Percentiles rank a stretch among this genome's conserved stretches.
Evolutionary conservation across 2,113 vertebrate species (phyloP).

Genomic region (Heterocephalus glaber): DNA sequence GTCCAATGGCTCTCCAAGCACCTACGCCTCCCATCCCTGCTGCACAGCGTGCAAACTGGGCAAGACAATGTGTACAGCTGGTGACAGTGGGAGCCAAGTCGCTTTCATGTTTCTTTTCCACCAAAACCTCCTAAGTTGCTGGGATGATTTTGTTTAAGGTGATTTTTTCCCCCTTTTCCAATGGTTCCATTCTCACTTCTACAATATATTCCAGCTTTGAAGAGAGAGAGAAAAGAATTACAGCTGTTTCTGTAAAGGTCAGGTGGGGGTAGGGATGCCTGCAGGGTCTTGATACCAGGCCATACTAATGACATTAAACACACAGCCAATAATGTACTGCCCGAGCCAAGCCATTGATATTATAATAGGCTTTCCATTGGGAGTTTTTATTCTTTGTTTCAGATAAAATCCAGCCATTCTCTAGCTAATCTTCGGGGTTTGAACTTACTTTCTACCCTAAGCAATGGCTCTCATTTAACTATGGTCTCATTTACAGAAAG

Average conservation of each 20-base stretch:
- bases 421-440: background rate
- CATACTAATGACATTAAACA: background rate
- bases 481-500: background rate
- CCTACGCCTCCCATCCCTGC: background rate
- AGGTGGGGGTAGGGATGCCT: rapidly evolving
- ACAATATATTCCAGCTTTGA: background rate
- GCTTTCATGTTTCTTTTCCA: background rate
- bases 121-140: conserved; percentile 35
- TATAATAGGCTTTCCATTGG: background rate
- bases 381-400: background rate
- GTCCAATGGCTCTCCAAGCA: background rate
- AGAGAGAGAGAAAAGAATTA: background rate
- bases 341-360: background rate
- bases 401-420: background rate
- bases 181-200: rapidly evolving
- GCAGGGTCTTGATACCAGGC: background rate
- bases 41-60: background rate
- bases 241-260: background rate
- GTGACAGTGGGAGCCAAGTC: background rate
- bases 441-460: background rate
- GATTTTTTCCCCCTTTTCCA: background rate
- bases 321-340: rapidly evolving
- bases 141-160: background rate
- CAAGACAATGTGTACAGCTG: background rate
- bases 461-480: background rate